Evolutionary conservation across 2,888 invertebrate genomes (phyloP).

Genomic region (Conistra vaccinii): DNA sequence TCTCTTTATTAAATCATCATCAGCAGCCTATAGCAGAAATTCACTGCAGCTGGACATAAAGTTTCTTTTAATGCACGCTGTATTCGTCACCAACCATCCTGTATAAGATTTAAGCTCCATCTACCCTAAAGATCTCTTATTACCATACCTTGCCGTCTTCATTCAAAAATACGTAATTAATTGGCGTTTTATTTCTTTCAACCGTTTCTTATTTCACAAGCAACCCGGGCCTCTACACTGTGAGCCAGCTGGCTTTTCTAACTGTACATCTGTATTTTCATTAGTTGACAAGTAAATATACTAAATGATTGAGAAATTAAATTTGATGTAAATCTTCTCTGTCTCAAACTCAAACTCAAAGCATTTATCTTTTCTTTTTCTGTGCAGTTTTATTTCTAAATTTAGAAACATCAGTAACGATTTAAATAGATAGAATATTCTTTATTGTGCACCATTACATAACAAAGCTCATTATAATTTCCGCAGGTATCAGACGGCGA

Average conservation of each 20-base stretch:
- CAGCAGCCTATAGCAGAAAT: neutral
- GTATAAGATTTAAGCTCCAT: neutral
- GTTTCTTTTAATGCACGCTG: neutral
- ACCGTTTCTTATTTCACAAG: too few species aligned
- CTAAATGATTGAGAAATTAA: neutral
- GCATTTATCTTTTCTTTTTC: too few species aligned
- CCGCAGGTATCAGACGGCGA: slow-evolving; percentile 97
- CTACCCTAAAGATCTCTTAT: too few species aligned
- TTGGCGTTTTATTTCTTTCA: too few species aligned
- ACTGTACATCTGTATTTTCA: too few species aligned
- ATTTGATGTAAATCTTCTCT: neutral
- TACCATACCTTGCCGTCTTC: neutral
- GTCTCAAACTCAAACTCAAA: too few species aligned
- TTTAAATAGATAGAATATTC: neutral
- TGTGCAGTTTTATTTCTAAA: neutral
- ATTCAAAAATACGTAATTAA: neutral
- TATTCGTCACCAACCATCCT: neutral
- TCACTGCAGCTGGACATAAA: neutral
- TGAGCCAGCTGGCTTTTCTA: neutral
- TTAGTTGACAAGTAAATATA: neutral
- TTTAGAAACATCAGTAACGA: neutral
- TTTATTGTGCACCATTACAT: neutral
- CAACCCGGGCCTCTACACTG: too few species aligned
- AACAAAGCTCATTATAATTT: slow-evolving; percentile 29
- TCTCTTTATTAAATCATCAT: neutral